Evolutionary conservation across 2,113 vertebrate species (phyloP).

Genomic region (Neotoma lepida): DNA sequence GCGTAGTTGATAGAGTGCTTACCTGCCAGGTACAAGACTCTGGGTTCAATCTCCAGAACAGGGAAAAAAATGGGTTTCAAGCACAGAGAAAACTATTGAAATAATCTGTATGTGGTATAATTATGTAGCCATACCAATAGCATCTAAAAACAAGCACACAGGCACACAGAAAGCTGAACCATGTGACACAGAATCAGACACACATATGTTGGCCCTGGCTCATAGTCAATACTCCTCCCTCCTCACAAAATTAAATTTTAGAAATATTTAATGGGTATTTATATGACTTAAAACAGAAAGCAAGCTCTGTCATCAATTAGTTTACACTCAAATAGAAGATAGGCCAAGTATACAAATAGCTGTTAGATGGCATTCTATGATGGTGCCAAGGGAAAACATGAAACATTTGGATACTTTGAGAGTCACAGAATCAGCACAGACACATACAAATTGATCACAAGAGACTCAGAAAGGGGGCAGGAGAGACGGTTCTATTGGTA

Average conservation of each 20-base stretch:
- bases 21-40: not conserved
- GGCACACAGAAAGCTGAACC: not conserved
- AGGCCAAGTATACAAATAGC: not conserved
- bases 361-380: not conserved
- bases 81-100: not conserved
- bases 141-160: constrained; percentile 30
- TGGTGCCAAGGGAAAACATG: not conserved
- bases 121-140: not conserved
- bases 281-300: constrained; percentile 33
- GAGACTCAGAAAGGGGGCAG: constrained; percentile 12
- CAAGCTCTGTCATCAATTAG: constrained; percentile 47
- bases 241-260: constrained; percentile 46
- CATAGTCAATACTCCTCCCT: not conserved
- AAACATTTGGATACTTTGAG: not conserved
- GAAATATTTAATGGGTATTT: constrained; percentile 62
- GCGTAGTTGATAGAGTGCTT: not conserved
- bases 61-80: not conserved
- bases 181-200: constrained; percentile 11
- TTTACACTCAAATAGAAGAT: constrained; percentile 19
- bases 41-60: not conserved
- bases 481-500: not conserved
- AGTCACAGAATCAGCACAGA: constrained; percentile 10
- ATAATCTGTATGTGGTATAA: not conserved
- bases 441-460: not conserved
- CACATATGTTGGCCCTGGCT: not conserved